Evolutionary conservation across 2,888 invertebrate species (phyloP), one percentile per base, ranked within the genome.

Genomic region (Danaus chrysippus): DNA sequence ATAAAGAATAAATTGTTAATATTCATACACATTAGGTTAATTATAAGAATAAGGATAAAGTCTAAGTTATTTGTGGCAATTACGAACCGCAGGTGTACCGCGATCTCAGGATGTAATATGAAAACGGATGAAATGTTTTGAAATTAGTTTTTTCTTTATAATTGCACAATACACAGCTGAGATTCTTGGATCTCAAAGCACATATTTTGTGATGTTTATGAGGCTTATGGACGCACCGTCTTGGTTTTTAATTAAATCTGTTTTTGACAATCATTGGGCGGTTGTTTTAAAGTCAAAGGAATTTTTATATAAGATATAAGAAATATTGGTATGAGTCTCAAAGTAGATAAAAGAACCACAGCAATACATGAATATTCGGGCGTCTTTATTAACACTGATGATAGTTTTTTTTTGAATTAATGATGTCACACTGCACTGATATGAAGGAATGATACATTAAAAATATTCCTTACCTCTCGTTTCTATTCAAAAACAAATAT

Each of bases 81-180:
- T 69, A 65, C 55, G n/a, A 54, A 46, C 41, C 65, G 52, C 87
- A 87, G 87, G 84, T 87, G 88, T 70, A 64, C 59, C 66, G 61
- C 68, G 68, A 66, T 68, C 66, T 74, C 68, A 52, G 64, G 76
- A 76, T 70, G 77, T 85, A 78, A 82, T 79, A 78, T 83, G 83
- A 86, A 87, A 87, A 84, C 84, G 82, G 78, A 73, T 77, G 78
- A 82, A 83, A 84, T 87, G 83, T 84, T 83, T 81, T 73, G 66
- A 74, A 82, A 82, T 84, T 82, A 82, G 73, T 69, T 70, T 74
- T 79, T 79, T 83, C 87, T 87, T 87, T 85, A 72, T 85, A 84
- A 87, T 86, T 87, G 82, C 78, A 70, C 59, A 59, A 60, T 59
- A 65, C 59, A 54, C 70, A 69, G 67, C 61, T 68, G 68, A 49